A percentile compares a stretch with the other conserved stretches of the same genome.
Evolutionary conservation across 30 jellyfish, hydroid and myxozoan genomes (phyloP).

Genomic region (Catostylus mosaicus): DNA sequence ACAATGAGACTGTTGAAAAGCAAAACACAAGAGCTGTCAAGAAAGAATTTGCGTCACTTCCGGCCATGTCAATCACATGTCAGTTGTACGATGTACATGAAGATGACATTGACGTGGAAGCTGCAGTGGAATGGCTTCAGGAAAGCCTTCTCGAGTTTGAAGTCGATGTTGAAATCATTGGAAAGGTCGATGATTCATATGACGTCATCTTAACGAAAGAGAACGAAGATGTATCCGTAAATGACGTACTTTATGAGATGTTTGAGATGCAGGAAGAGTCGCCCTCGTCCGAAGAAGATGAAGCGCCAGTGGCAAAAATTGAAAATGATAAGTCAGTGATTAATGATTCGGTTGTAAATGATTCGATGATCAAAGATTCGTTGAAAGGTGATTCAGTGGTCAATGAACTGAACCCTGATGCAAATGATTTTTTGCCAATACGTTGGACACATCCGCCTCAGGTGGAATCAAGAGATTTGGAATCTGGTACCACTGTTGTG

Average conservation of each 20-base stretch:
- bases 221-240: constrained; percentile 13
- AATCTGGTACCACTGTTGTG: neutral
- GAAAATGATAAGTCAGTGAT: neutral
- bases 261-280: constrained; percentile 15
- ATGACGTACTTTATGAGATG: constrained; percentile 22
- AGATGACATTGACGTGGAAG: constrained; percentile 50
- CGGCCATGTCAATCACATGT: constrained; percentile 38
- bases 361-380: neutral
- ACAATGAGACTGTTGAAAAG: constrained; percentile 25
- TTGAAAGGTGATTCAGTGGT: neutral
- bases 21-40: constrained; percentile 31
- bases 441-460: neutral
- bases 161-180: constrained; percentile 45
- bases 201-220: constrained; percentile 21
- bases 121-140: constrained; percentile 63
- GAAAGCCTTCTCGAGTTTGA: constrained; percentile 46
- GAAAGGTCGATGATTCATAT: constrained; percentile 39
- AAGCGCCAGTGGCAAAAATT: neutral
- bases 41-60: constrained; percentile 45
- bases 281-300: neutral
- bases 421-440: constrained; percentile 17
- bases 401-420: neutral
- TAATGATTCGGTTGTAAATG: neutral
- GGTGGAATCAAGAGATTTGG: neutral
- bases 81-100: constrained; percentile 74